Evolutionary conservation across 2,797 vertebrate species (phyloP).

Genomic region (Meda fulgida): DNA sequence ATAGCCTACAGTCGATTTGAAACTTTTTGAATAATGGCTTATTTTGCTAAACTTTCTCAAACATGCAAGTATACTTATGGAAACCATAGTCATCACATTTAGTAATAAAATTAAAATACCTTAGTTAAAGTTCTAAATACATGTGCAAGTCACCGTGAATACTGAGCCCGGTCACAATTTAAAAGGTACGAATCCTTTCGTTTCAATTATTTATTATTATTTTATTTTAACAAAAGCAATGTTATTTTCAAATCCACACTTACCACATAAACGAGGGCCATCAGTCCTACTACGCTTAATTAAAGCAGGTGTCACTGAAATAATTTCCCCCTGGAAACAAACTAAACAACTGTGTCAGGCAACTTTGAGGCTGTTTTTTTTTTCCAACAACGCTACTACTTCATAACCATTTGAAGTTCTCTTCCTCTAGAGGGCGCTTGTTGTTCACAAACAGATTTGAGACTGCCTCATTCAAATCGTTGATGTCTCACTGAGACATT

Average conservation of each 20-base stretch:
- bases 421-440: slow-evolving; percentile 26
- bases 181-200: neutral
- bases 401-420: neutral
- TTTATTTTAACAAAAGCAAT: neutral
- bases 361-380: neutral
- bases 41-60: neutral
- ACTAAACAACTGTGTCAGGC: neutral
- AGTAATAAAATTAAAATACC: neutral
- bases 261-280: slow-evolving; percentile 25
- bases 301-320: slow-evolving; percentile 34
- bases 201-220: neutral
- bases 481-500: too few relatives aligned
- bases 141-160: neutral
- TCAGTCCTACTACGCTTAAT: neutral
- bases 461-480: neutral
- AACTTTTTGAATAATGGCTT: neutral
- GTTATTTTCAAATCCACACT: neutral
- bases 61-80: neutral
- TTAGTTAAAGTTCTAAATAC: neutral
- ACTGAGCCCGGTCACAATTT: neutral
- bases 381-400: neutral
- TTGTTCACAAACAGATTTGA: neutral
- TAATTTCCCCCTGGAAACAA: slow-evolving; percentile 35
- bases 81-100: neutral
- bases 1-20: neutral